Evolutionary conservation across 2,113 vertebrate genomes (phyloP), one percentile per base, ranked within the genome.

Genomic region (Takifugu bimaculatus): DNA sequence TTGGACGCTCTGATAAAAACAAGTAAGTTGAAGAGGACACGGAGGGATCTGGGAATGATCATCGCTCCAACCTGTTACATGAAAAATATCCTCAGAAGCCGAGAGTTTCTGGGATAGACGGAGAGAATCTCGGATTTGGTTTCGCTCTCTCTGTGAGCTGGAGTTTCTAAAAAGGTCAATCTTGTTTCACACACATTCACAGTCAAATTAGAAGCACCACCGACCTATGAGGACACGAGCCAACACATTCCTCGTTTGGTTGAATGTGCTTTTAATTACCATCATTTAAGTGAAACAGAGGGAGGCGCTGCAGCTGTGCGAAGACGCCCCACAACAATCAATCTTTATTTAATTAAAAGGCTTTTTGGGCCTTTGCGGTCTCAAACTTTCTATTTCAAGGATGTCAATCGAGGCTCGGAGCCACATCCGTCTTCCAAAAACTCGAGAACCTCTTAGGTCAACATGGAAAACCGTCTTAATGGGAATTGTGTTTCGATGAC

Each of bases 401-500:
- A 72, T 52, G 76, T 77, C 65, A 52, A 59, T 70, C 58, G 3
- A 54, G 65, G 65, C 64, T 44, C 50, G 9, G 9, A 67, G 58
- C 74, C 74, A 67, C 63, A 66, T 70, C 57, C 62, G 64, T 73
- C 28, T 35, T 51, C 63, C 65, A 79, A 79, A 57, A 68, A 26
- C 15, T 5, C 0, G 14, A 47, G 54, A 49, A 68, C 66, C 51
- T 48, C 50, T 66, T 57, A 29, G 76, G 72, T 78, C 80, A 76
- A 77, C 77, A 32, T 65, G 64, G 35, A 68, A 75, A 81, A 81
- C 68, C 60, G 49, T 78, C 67, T 83, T 72, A 74, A 72, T 39
- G 69, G 60, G 57, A 75, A 68, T 72, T 56, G 57, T 68, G 72
- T 76, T 76, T 73, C 71, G 71, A 83, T 77, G 77, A 83, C 65